These are phyloP conservation scores for Phoeniculus purpureus DNA, from an alignment of 2,797 vertebrate species.

Conservation along the genomic window DNA sequence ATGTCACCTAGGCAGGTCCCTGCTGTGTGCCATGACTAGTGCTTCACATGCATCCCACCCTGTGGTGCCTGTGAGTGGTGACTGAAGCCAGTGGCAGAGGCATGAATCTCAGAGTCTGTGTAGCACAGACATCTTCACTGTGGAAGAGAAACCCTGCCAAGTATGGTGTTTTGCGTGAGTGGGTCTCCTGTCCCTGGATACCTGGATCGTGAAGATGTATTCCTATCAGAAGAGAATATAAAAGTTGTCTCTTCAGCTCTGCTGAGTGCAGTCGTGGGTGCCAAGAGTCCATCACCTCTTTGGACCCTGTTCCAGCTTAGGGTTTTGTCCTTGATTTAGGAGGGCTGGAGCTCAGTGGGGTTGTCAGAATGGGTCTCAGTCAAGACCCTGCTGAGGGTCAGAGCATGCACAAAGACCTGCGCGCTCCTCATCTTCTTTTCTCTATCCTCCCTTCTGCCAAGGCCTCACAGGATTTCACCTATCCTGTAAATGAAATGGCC, in stretches of 20 bases:
- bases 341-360: neutral
- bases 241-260: neutral
- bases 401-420: neutral
- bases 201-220: neutral
- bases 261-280: accelerated
- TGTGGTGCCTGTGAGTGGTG: neutral
- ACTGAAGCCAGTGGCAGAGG: neutral
- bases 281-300: neutral
- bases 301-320: neutral
- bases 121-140: neutral
- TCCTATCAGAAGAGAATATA: neutral
- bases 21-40: accelerated
- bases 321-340: neutral
- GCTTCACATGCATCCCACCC: accelerated
- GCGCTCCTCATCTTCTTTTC: neutral
- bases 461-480: neutral
- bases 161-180: accelerated
- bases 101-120: neutral
- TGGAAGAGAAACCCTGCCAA: neutral
- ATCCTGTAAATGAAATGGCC: neutral
- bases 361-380: neutral
- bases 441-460: neutral
- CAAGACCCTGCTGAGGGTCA: accelerated
- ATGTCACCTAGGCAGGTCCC: neutral
- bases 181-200: neutral